Evolutionary conservation across 64 coral and sea anemone species (phyloP), one percentile per base, ranked within the genome.

Genomic region (Trachythela sp.): DNA sequence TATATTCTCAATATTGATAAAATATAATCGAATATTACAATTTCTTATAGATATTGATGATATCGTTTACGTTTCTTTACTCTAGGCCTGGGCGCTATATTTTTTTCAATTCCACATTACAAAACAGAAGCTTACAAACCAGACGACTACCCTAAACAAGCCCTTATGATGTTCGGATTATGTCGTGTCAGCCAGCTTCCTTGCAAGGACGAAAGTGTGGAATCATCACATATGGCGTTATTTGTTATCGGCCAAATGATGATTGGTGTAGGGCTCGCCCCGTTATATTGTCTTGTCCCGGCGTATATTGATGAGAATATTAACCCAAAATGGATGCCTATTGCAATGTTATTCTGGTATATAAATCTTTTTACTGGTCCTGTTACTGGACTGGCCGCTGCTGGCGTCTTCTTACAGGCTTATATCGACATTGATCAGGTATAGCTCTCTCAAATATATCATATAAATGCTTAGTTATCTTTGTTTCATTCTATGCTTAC

Each of bases 241-340:
- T 97, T 97, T 13, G 92, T 83, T 13, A 10, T 92, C 9, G 93
- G 90, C 0, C 95, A 97, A 84, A 56, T 97, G 64, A 26, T 97
- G 41, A 97, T 97, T 83, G 95, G 95, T 31, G 93, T 90, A 0
- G 95, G 95, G 0, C 94, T 93, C 0, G 88, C 92, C 13, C 93
- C 95, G 14, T 85, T 97, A 42, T 97, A 90, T 85, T 92, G 90
- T n/a, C 91, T 97, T 13, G 95, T 84, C 37, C 95, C 95, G 0
- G 93, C 93, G 1, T 97, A 94, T 35, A 94, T 97, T 80, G 95
- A 97, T 35, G 95, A 97, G 86, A 97, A 97, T 54, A 87, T 97
- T 0, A 88, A 94, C 22, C 95, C 95, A 7, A 91, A 92, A 51
- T 89, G 92, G 27, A 85, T 83, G 6, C 95, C 95, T 26, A 50